Base-by-base conservation (phyloP, 2,888 invertebrate genomes). In the Lasioglossum villosulum region DNA sequence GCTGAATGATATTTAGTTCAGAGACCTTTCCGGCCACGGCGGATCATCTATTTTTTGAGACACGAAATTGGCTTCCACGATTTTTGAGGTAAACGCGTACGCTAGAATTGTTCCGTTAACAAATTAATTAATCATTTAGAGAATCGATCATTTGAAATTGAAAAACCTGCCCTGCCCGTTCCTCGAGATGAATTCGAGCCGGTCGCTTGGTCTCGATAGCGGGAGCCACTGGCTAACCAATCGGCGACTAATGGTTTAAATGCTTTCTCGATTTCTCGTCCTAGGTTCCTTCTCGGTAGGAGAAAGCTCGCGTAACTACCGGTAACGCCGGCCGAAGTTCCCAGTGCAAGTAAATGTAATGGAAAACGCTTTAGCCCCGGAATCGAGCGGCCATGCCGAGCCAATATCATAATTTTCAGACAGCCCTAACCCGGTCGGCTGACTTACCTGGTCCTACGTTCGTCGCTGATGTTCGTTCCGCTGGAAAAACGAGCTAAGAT, bases 211-310 rank as follows among this genome's bases (percentile, higher is more conserved):
- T 63, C 63, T n/a, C 4, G n/a, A 56, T 56, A 56, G 63, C 63
- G 30, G 16, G 63, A 77, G 70, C 45, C 19, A 75, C 75, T 72
- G 74, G 74, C 75, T 72, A 82, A 86, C 83, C 87, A 86, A 92
- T 91, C 88, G 86, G 86, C 88, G 80, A 78, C 89, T 93, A 93
- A 93, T 93, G 89, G 63, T 90, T 85, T 92, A 89, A 90, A 91
- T 90, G 87, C 88, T 88, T 85, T 81, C 89, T 89, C 89, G 92
- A 92, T 88, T 91, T 88, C 85, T 83, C 88, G 84, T 83, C 79
- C 74, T 85, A 84, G 84, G n/a, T n/a, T n/a, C n/a, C n/a, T n/a
- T n/a, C 30, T 16, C 63, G 52, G 19, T 4, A 19, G 78, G 80
- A 90, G 63, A 82, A 86, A 86, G 81, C 76, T 80, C 82, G 83